Evolutionary conservation across 2,113 vertebrate species (phyloP).

Genomic region (Phyllostomus discolor): DNA sequence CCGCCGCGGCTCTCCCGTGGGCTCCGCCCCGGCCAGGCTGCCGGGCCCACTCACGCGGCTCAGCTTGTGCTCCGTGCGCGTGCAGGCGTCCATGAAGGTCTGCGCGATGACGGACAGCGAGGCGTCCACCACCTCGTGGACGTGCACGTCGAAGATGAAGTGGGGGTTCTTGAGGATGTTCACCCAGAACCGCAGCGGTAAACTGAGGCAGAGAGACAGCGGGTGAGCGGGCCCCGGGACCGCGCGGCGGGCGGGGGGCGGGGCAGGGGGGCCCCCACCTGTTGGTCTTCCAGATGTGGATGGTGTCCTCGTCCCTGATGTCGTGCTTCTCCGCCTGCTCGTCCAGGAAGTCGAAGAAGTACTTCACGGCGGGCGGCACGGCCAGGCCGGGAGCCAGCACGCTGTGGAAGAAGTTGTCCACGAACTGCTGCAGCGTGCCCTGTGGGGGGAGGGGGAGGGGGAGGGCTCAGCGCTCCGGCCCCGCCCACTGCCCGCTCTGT

Average conservation of each 20-base stretch:
- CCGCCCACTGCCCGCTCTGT: not conserved
- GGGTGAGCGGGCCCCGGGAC: rapidly evolving
- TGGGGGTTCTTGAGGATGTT: constrained; percentile 99
- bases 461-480: not conserved
- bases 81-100: constrained; percentile 99
- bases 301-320: constrained; percentile 95
- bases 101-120: constrained; percentile 98
- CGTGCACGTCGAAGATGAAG: constrained; percentile 97
- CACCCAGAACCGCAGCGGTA: constrained; percentile 97
- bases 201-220: constrained; percentile 73
- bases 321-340: constrained; percentile 96
- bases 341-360: constrained; percentile 98
- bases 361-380: constrained; percentile 96
- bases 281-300: constrained; percentile 99
- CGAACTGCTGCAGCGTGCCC: constrained; percentile 98
- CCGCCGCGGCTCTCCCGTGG: rapidly evolving
- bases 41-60: constrained; percentile 90
- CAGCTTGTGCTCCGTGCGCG: constrained; percentile 98
- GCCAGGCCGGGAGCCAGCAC: constrained; percentile 92
- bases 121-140: constrained; percentile 96
- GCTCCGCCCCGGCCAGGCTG: rapidly evolving
- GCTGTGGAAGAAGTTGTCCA: constrained; percentile 97
- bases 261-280: constrained; percentile 78
- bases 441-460: constrained; percentile 54
- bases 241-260: rapidly evolving